phyloP scores from a whole-genome alignment of 35 echinoderm and acorn worm species.

The Diadema setosum region DNA sequence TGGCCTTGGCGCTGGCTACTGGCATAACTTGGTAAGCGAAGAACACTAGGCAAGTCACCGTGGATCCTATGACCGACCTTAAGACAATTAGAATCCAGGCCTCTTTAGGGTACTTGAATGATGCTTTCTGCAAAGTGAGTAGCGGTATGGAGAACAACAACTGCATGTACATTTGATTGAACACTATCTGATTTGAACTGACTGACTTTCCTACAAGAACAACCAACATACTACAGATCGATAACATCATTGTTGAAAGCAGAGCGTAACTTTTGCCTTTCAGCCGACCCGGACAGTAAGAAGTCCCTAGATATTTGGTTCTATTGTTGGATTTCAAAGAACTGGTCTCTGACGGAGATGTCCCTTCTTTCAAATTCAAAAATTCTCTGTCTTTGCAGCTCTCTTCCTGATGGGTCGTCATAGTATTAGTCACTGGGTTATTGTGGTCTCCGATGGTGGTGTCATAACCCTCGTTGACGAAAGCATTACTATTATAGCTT shows the following conservation, averaged over 20 bases:
- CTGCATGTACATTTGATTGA: background rate
- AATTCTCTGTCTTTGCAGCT: too few species aligned
- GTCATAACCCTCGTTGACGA: too few species aligned
- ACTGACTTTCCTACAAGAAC: background rate
- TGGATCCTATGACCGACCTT: background rate
- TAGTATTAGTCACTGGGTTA: too few species aligned
- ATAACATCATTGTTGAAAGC: background rate
- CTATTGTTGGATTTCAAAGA: too few species aligned
- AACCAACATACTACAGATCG: background rate
- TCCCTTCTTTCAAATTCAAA: too few species aligned
- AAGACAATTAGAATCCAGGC: background rate
- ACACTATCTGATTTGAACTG: background rate
- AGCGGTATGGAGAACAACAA: background rate
- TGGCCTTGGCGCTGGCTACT: background rate
- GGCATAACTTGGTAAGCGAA: constrained; percentile 10
- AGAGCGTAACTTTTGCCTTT: background rate
- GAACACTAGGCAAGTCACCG: background rate
- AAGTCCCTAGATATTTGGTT: too few species aligned
- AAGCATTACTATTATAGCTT: too few species aligned
- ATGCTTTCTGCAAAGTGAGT: background rate
- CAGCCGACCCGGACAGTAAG: background rate
- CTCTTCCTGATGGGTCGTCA: too few species aligned
- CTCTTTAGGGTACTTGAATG: background rate
- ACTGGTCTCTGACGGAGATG: too few species aligned
- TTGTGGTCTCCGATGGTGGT: too few species aligned